A percentile compares a stretch with the other conserved stretches of the same genome.
Conservation (phyloP, 2,113 vertebrate species). For the Rhinogobius similis region DNA sequence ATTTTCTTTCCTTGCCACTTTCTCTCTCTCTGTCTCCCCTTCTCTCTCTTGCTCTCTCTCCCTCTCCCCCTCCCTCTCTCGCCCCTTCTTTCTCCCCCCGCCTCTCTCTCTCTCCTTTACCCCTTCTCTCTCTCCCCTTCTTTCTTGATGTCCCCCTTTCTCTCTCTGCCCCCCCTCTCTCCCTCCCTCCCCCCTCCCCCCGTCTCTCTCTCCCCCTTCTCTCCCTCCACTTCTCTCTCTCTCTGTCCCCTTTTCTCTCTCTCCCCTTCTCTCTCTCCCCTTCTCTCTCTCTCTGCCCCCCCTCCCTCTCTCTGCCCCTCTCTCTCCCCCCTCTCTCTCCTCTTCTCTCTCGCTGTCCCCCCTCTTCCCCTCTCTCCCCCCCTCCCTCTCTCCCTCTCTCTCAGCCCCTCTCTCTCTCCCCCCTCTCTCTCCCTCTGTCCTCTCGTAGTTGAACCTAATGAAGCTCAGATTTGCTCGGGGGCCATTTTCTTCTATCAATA, state of each 20-base stretch:
- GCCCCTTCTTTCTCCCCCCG: constrained; percentile 16
- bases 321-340: not conserved
- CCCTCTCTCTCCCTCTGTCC: constrained; percentile 8
- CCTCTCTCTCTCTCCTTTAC: not conserved
- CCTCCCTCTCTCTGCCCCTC: too few species aligned
- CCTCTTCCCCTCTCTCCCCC: not conserved
- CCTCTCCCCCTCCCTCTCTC: constrained; percentile 29
- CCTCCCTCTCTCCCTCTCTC: not conserved
- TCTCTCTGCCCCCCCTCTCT: not conserved
- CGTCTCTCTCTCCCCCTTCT: not conserved
- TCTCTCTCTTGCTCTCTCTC: constrained; percentile 6
- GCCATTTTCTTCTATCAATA: constrained; percentile 64
- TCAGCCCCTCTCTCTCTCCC: not conserved
- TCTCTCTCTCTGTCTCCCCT: not conserved
- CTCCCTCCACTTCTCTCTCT: not conserved
- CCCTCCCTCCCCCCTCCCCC: not conserved
- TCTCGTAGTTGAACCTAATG: constrained; percentile 47
- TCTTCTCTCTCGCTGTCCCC: not conserved
- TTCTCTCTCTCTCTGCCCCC: too few species aligned
- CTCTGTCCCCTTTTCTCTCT: not conserved
- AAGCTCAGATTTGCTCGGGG: constrained; percentile 52
- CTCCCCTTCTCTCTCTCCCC: not conserved
- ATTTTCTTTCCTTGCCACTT: too few species aligned
- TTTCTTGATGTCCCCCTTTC: not conserved
- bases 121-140: not conserved